Conservation (phyloP, 2,888 invertebrate species). For the Ecliptopera silaceata region DNA sequence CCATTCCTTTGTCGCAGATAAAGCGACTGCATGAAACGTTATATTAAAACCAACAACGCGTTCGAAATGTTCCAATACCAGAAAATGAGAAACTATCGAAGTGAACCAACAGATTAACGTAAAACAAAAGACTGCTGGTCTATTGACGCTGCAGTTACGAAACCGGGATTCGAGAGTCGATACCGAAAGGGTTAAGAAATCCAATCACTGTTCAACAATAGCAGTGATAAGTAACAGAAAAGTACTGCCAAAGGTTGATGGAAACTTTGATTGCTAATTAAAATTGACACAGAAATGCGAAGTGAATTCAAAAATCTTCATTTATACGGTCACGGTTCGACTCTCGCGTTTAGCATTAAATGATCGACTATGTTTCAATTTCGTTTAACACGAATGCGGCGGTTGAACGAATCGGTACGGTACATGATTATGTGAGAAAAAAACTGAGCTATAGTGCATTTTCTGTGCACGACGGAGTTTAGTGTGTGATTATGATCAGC, state of each 20-base stretch:
- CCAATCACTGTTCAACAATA: constrained; percentile 68
- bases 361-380: constrained; percentile 82
- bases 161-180: constrained; percentile 62
- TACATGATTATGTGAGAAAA: constrained; percentile 80
- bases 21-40: constrained; percentile 29
- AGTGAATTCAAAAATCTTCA: constrained; percentile 78
- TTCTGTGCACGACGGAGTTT: constrained; percentile 63
- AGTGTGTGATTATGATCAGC: constrained; percentile 71
- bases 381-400: constrained; percentile 77
- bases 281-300: constrained; percentile 81
- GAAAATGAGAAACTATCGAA: constrained; percentile 25
- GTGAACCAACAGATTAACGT: constrained; percentile 45
- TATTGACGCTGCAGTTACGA: constrained; percentile 48
- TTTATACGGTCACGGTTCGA: constrained; percentile 79
- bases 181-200: constrained; percentile 68
- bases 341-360: constrained; percentile 80
- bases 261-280: constrained; percentile 81
- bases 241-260: constrained; percentile 70
- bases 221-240: constrained; percentile 62
- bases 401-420: constrained; percentile 78
- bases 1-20: constrained; percentile 33
- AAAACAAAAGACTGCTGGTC: constrained; percentile 45
- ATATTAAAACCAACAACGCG: constrained; percentile 17
- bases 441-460: constrained; percentile 67
- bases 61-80: constrained; percentile 24